Evolutionary conservation across 2,888 invertebrate genomes (phyloP).

Genomic region (Melanotus villosus): DNA sequence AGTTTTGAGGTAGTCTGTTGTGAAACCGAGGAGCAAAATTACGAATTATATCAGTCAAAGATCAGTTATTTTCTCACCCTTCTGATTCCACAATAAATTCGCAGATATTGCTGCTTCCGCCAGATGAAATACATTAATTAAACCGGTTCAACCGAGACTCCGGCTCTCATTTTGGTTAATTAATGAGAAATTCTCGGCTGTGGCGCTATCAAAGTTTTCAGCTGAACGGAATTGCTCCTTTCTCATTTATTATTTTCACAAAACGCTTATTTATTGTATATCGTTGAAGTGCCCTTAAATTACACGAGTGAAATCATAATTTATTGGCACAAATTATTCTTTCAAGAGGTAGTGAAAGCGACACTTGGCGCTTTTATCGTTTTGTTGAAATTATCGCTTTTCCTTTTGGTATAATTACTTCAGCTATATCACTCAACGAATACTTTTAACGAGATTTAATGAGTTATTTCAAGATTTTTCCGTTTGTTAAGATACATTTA

Average conservation of each 20-base stretch:
- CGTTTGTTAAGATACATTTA: too few species aligned
- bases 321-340: constrained; percentile 26
- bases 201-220: constrained; percentile 40
- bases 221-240: constrained; percentile 35
- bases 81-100: constrained; percentile 35
- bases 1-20: not conserved
- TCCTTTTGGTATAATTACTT: too few species aligned
- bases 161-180: constrained; percentile 42
- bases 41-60: constrained; percentile 27
- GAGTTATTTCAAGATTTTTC: too few species aligned
- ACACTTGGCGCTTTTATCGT: too few species aligned
- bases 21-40: constrained; percentile 6
- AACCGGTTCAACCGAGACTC: constrained; percentile 38
- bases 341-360: not conserved
- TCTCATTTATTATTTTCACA: constrained; percentile 40
- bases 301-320: constrained; percentile 25
- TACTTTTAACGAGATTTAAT: too few species aligned
- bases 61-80: constrained; percentile 36
- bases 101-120: constrained; percentile 40
- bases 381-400: too few species aligned
- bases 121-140: constrained; percentile 45
- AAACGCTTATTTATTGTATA: constrained; percentile 38
- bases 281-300: constrained; percentile 24
- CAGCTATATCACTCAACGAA: too few species aligned
- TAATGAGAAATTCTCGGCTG: constrained; percentile 43